These are phyloP conservation scores for Heliconius nattereri DNA, from an alignment of 1,140 invertebrate genomes.

Conservation along the genomic window DNA sequence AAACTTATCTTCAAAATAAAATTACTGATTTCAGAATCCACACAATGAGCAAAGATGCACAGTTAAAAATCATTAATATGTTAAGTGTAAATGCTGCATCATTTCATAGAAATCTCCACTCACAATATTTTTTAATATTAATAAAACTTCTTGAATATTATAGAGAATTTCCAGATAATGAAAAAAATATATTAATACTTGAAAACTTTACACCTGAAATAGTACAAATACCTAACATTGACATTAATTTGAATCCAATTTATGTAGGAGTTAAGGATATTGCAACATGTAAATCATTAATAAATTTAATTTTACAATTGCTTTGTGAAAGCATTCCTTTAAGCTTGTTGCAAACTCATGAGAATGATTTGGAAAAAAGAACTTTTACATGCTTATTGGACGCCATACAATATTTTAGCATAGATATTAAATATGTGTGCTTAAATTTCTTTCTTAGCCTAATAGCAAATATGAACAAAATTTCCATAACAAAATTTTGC, in stretches of 20 bases:
- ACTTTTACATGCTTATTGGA: conserved; percentile 53
- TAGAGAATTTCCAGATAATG: conserved; percentile 51
- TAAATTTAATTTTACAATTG: conserved; percentile 47
- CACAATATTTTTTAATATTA: conserved; percentile 75
- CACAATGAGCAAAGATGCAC: conserved; percentile 75
- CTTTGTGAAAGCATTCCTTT: conserved; percentile 45
- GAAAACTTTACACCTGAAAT: conserved; percentile 74
- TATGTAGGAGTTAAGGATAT: conserved; percentile 63
- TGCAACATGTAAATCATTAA: conserved; percentile 62
- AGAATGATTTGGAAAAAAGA: conserved; percentile 40
- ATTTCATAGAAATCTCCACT: conserved; percentile 74
- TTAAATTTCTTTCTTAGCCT: conserved; percentile 71
- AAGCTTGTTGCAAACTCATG: conserved; percentile 50
- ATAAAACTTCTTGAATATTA: conserved; percentile 71
- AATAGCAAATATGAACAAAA: conserved; percentile 55
- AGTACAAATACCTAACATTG: conserved; percentile 67
- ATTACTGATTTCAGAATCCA: conserved; percentile 71
- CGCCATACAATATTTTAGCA: conserved; percentile 65
- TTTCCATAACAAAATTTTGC: conserved; percentile 49
- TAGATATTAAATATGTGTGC: conserved; percentile 63
- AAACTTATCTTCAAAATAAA: background rate
- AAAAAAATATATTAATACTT: conserved; percentile 46
- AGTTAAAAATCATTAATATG: conserved; percentile 80
- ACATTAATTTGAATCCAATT: conserved; percentile 77
- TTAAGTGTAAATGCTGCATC: conserved; percentile 75